Conservation (phyloP, 2,888 invertebrate species). For the Gari tellinella region DNA sequence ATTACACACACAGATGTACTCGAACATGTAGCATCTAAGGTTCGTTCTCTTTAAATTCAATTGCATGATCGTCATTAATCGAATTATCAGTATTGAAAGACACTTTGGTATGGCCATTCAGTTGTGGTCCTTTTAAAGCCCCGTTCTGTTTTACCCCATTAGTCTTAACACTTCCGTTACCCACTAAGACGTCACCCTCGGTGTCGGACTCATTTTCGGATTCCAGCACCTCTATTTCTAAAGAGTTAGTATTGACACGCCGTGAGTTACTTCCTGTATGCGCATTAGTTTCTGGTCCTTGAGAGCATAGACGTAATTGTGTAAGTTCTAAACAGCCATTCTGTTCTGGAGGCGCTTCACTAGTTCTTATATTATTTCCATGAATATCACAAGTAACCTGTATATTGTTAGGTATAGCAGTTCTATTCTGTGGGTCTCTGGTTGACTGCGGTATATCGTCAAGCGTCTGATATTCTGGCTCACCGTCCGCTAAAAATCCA, state of each 20-base stretch:
- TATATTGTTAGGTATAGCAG: not conserved
- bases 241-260: not conserved
- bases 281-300: not conserved
- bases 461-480: slow-evolving; percentile 3
- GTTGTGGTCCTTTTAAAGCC: not conserved
- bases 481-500: slow-evolving; percentile 12
- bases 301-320: slow-evolving; percentile 35
- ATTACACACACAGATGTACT: no score
- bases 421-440: not conserved
- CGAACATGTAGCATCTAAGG: no score
- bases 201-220: slow-evolving; percentile 18
- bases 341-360: not conserved
- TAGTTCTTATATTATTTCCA: slow-evolving; percentile 14
- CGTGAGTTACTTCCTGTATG: not conserved
- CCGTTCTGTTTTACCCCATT: not conserved
- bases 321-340: slow-evolving; percentile 30
- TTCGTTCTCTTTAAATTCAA: no score
- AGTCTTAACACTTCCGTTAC: slow-evolving; percentile 2
- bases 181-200: slow-evolving; percentile 11
- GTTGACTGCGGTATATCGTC: not conserved
- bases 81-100: slow-evolving; percentile 2
- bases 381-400: slow-evolving; percentile 53
- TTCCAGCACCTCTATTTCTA: slow-evolving; percentile 28
- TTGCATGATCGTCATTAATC: no score
- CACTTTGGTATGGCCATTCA: slow-evolving; percentile 36